A percentile compares a stretch with the other conserved stretches of the same genome.
Conservation (phyloP, 2,888 invertebrate genomes). For the Eulithis testata region DNA sequence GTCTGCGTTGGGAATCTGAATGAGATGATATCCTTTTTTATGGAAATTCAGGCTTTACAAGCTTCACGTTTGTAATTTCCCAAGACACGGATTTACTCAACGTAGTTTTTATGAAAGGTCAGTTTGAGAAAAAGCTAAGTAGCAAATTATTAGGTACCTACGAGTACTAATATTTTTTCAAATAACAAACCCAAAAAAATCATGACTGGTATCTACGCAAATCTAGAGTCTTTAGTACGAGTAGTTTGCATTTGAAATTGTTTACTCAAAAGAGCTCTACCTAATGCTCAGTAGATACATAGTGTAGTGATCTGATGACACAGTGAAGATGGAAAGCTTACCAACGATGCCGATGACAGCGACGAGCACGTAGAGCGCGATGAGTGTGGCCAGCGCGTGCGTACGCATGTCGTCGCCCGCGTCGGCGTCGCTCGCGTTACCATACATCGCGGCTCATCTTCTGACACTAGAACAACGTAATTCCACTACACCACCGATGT, state of each 20-base stretch:
- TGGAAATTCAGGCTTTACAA: conserved; percentile 17
- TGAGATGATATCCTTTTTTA: conserved; percentile 23
- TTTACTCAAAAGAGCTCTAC: no score
- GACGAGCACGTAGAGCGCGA: conserved; percentile 77
- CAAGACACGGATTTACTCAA: not conserved
- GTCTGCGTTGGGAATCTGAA: conserved; percentile 23
- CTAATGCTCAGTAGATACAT: no score
- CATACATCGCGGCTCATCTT: conserved; percentile 77
- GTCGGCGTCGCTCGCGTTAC: conserved; percentile 66
- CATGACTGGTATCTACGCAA: no score
- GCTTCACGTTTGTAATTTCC: conserved; percentile 9
- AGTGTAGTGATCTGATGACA: no score
- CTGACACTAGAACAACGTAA: conserved; percentile 46
- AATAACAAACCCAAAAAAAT: no score
- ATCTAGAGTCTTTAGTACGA: no score
- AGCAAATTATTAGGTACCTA: no score
- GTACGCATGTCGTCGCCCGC: conserved; percentile 55
- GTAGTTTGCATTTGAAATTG: no score
- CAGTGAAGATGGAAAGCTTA: conserved; percentile 43
- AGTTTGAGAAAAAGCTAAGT: not conserved
- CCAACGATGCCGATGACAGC: conserved; percentile 76
- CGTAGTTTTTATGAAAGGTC: conserved; percentile 1
- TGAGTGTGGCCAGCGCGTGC: conserved; percentile 67
- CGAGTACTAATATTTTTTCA: no score
- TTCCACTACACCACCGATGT: no score